Percentiles rank a stretch among this genome's conserved stretches.
phyloP scores from a whole-genome alignment of 2,888 invertebrate genomes.

The Quadroppia sp. region DNA sequence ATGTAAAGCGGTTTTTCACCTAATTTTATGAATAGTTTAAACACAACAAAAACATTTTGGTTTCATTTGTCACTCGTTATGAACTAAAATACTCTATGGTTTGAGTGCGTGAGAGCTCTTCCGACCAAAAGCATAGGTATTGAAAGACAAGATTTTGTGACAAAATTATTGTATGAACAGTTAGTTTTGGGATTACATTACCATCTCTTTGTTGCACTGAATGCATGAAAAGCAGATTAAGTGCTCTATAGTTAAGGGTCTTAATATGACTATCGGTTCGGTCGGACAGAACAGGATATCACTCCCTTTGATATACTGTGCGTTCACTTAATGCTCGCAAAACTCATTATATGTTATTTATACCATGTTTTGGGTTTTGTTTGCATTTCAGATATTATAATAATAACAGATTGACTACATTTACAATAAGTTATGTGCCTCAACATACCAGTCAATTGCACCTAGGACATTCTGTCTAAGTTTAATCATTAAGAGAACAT shows the following conservation, averaged over 20 bases:
- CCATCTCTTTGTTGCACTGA: neutral
- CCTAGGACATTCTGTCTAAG: no score
- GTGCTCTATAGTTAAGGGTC: constrained; percentile 10
- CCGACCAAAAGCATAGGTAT: constrained; percentile 9
- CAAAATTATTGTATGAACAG: constrained; percentile 6
- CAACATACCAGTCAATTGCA: no score
- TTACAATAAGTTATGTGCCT: no score
- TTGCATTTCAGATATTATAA: no score
- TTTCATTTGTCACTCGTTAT: constrained; percentile 5
- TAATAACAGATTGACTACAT: no score
- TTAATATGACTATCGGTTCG: constrained; percentile 22
- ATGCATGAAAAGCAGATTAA: neutral
- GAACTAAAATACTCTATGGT: neutral
- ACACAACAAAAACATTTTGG: constrained; percentile 1
- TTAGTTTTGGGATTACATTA: neutral
- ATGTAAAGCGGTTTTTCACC: constrained; percentile 21
- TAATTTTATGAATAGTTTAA: constrained; percentile 30
- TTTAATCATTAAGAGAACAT: no score
- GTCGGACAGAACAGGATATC: constrained; percentile 12
- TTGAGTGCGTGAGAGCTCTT: neutral
- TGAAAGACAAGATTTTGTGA: constrained; percentile 10
- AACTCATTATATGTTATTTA: neutral
- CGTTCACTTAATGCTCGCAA: no score
- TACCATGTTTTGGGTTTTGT: no score
- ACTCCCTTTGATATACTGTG: neutral